phyloP scores from a whole-genome alignment of 1,140 invertebrate species.

The Popillia japonica region DNA sequence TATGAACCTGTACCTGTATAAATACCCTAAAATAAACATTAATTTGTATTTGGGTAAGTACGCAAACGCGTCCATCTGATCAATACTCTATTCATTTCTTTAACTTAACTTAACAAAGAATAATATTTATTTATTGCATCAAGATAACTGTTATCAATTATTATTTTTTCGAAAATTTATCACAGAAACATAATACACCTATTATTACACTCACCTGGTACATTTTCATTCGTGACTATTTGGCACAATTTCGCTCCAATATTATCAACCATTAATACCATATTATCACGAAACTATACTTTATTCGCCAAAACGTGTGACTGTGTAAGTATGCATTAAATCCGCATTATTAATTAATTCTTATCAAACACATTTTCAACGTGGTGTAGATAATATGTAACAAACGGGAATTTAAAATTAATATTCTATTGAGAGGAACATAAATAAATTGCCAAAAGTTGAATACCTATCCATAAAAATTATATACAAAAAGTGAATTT shows the following conservation, averaged over 20 bases:
- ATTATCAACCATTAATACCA: slow-evolving; percentile 53
- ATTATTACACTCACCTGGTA: slow-evolving; percentile 44
- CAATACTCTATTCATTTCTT: background rate
- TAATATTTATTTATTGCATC: background rate
- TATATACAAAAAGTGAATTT: too few relatives aligned
- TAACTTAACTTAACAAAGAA: background rate
- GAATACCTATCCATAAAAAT: too few relatives aligned
- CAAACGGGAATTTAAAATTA: background rate
- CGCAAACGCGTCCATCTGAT: background rate
- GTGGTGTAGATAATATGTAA: background rate
- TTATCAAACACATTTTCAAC: background rate
- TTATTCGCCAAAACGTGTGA: background rate
- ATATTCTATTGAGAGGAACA: too few relatives aligned
- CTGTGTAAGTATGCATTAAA: background rate
- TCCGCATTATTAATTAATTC: background rate
- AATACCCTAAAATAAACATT: too few relatives aligned
- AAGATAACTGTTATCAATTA: background rate
- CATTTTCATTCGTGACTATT: slow-evolving; percentile 47
- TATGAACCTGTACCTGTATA: too few relatives aligned
- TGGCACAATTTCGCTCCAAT: slow-evolving; percentile 53
- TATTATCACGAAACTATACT: slow-evolving; percentile 1
- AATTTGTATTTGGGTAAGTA: background rate
- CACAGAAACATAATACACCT: background rate
- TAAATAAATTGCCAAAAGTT: too few relatives aligned
- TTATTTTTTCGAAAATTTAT: background rate